phyloP scores from a whole-genome alignment of 2,113 vertebrate species.

The Heptranchias perlo region DNA sequence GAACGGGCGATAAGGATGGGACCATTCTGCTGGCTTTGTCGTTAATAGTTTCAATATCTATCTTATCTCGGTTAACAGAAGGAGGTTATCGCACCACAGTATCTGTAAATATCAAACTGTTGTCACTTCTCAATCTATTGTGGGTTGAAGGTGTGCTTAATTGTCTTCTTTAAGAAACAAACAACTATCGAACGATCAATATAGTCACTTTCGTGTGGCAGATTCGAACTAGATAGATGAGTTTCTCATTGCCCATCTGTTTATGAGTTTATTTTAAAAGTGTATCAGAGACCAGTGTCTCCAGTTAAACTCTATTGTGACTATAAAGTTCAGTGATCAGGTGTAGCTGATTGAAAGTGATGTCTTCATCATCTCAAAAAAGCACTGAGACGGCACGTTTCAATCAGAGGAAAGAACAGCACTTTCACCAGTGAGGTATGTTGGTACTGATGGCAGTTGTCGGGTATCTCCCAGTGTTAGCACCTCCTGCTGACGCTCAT shows the following conservation, averaged over 20 bases:
- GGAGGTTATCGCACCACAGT: background rate
- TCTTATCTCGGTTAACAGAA: background rate
- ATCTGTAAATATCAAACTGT: background rate
- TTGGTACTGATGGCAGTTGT: background rate
- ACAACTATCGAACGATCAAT: background rate
- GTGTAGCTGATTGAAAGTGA: background rate
- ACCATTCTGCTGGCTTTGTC: background rate
- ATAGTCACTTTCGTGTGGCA: background rate
- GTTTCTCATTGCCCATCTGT: background rate
- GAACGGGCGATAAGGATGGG: background rate
- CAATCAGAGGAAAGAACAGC: background rate
- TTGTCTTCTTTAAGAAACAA: background rate
- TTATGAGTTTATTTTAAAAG: background rate
- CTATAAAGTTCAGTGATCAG: background rate
- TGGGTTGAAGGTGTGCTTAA: conserved; percentile 12
- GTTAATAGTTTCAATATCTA: background rate
- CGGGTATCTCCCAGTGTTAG: background rate
- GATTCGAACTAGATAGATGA: background rate
- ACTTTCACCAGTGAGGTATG: background rate
- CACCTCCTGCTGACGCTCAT: background rate
- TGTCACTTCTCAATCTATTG: background rate
- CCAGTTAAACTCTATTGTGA: background rate
- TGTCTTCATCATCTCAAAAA: background rate
- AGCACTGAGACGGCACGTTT: too few relatives aligned
- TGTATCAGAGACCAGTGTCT: background rate